These are phyloP conservation scores for Cepphus grylle DNA, from an alignment of 2,113 vertebrate genomes.

Conservation along the genomic window DNA sequence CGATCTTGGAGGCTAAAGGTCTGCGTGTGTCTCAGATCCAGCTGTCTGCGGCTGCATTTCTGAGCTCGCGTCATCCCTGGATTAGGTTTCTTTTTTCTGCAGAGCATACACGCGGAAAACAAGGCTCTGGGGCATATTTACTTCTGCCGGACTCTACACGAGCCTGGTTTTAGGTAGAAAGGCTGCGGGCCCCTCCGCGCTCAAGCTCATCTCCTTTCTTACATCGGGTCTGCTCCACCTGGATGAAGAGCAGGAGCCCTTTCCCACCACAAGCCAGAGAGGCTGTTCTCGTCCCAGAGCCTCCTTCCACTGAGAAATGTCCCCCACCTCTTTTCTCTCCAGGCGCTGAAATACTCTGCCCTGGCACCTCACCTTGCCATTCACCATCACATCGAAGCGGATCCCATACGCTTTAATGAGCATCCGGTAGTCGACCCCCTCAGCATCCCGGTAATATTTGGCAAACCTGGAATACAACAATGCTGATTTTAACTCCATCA, in stretches of 20 bases:
- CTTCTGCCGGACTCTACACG: background rate
- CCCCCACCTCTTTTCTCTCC: background rate
- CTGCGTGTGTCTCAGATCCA: background rate
- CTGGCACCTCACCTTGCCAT: constrained; percentile 81
- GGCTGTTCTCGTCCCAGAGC: background rate
- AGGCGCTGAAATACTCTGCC: background rate
- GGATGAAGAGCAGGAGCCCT: background rate
- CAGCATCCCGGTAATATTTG: constrained; percentile 83
- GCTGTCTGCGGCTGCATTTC: background rate
- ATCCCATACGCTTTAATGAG: constrained; percentile 94
- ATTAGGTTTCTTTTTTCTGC: background rate
- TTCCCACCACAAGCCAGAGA: background rate
- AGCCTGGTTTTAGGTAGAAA: background rate
- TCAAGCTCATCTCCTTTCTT: background rate
- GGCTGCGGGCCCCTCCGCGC: background rate
- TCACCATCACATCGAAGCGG: constrained; percentile 94
- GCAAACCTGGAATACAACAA: constrained; percentile 77
- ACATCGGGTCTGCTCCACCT: background rate
- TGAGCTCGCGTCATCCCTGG: background rate
- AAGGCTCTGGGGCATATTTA: background rate
- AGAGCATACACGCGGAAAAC: background rate
- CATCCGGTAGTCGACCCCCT: constrained; percentile 80
- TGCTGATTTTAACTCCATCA: background rate
- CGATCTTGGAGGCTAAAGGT: background rate
- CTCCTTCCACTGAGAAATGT: background rate